Conservation (phyloP, 2,113 vertebrate species). For the Phalacrocorax aristotelis region DNA sequence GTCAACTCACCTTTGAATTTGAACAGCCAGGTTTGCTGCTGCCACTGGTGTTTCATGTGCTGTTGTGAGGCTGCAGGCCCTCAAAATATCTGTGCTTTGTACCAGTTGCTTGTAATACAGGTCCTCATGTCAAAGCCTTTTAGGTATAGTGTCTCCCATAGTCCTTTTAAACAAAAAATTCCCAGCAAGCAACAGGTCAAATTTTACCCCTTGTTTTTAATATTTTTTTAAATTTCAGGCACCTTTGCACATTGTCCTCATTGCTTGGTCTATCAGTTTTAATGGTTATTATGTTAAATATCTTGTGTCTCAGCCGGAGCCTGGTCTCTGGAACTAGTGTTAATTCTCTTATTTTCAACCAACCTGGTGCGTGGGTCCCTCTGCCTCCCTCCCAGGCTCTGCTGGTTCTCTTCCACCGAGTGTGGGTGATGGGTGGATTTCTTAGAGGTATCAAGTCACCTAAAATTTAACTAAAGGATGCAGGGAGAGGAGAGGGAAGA, state of each 20-base stretch:
- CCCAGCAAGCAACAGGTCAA: neutral
- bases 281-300: neutral
- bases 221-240: neutral
- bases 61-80: neutral
- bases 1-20: accelerated
- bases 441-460: neutral
- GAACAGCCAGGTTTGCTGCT: neutral
- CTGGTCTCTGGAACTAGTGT: neutral
- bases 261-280: neutral
- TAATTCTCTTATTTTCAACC: neutral
- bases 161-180: neutral
- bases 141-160: neutral
- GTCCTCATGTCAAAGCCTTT: neutral
- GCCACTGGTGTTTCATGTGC: neutral
- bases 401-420: neutral
- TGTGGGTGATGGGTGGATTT: neutral
- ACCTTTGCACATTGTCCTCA: neutral
- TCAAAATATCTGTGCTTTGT: neutral
- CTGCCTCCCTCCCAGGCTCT: neutral
- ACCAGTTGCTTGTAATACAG: neutral
- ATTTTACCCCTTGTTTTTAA: neutral
- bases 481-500: neutral
- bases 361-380: neutral
- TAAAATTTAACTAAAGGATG: neutral
- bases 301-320: neutral